These are phyloP conservation scores for Triplophysa yarkandensis DNA, from an alignment of 2,797 vertebrate genomes.

Conservation along the genomic window DNA sequence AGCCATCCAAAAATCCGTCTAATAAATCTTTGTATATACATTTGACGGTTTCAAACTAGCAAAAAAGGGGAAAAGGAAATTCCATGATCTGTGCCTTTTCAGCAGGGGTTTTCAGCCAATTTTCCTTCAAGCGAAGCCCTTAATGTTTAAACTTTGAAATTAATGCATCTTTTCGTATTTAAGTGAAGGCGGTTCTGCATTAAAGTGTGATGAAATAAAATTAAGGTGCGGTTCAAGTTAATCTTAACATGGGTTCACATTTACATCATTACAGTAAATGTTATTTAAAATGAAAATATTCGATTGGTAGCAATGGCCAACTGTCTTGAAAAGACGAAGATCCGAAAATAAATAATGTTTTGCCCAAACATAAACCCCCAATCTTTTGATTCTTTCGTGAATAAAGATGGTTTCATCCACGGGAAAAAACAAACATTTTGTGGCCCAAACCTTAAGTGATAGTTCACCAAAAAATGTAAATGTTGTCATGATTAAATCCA, in stretches of 20 bases:
- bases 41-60: slow-evolving; percentile 70
- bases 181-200: background rate
- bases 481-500: too few species aligned
- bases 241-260: slow-evolving; percentile 15
- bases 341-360: slow-evolving; percentile 21
- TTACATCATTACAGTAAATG: background rate
- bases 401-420: too few species aligned
- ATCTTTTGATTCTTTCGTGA: too few species aligned
- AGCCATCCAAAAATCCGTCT: slow-evolving; percentile 68
- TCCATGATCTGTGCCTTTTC: slow-evolving; percentile 65
- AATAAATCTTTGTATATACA: slow-evolving; percentile 71
- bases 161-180: background rate
- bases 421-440: too few species aligned
- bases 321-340: background rate
- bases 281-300: background rate
- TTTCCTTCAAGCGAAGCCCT: slow-evolving; percentile 68
- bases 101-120: slow-evolving; percentile 59
- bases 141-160: slow-evolving; percentile 51
- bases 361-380: slow-evolving; percentile 13
- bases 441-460: too few species aligned
- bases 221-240: slow-evolving; percentile 4
- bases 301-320: background rate
- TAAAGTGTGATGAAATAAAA: slow-evolving; percentile 35
- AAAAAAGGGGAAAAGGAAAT: slow-evolving; percentile 64
- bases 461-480: too few species aligned